A percentile compares a stretch with the other conserved stretches of the same genome.
These are phyloP conservation scores for Spinus olivaceus DNA, from an alignment of 2,797 vertebrate species.

Conservation along the genomic window DNA sequence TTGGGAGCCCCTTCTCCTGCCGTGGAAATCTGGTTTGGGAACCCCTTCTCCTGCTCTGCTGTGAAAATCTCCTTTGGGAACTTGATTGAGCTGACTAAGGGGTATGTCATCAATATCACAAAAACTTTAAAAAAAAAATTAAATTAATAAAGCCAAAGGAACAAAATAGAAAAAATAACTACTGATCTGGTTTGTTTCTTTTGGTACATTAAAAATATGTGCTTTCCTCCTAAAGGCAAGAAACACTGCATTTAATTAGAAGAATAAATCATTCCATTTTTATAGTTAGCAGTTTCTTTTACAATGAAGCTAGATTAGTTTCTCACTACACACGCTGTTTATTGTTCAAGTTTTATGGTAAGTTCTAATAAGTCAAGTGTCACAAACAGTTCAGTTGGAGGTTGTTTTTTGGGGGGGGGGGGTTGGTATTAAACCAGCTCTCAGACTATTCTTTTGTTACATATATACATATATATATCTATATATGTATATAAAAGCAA, in stretches of 20 bases:
- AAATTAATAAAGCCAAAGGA: background rate
- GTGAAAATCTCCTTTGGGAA: background rate
- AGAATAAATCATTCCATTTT: conserved; percentile 31
- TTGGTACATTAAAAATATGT: background rate
- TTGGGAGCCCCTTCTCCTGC: too few relatives aligned
- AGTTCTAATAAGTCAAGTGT: background rate
- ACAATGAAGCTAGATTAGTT: conserved; percentile 11
- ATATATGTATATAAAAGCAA: too few relatives aligned
- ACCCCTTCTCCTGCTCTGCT: background rate
- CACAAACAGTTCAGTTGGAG: background rate
- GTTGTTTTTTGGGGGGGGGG: too few relatives aligned
- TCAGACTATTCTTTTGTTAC: background rate
- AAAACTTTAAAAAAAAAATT: background rate
- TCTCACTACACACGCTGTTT: background rate
- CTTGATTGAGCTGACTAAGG: background rate
- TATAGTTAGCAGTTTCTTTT: conserved; percentile 7
- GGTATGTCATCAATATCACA: background rate
- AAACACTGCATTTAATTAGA: conserved; percentile 35
- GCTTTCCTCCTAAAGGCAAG: background rate
- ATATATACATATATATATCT: too few relatives aligned
- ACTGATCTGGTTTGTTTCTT: conserved; percentile 1
- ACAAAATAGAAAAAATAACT: background rate
- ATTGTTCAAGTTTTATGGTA: background rate
- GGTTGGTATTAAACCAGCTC: background rate
- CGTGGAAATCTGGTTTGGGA: too few relatives aligned